Evolutionary conservation across 2,888 invertebrate species (phyloP), one percentile per base, ranked within the genome.

Genomic region (Eustalomyia histrio): DNA sequence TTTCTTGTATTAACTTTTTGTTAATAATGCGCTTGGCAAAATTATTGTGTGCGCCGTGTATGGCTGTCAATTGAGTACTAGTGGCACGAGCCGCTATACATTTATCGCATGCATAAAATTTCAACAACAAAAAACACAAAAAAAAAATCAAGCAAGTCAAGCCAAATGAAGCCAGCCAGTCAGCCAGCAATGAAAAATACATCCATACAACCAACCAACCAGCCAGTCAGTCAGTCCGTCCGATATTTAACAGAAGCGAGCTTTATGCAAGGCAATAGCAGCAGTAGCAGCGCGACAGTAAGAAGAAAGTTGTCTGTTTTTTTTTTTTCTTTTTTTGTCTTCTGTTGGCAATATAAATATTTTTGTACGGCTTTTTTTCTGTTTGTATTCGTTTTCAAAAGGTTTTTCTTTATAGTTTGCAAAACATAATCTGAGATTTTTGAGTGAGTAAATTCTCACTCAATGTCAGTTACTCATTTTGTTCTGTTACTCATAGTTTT

Each of bases 21-120:
- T 71, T 68, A 33, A 69, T 52, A 57, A 63, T 68, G 79, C 83
- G 78, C 78, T 78, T 80, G 78, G 82, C 79, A 78, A 68, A 72
- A 65, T 80, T 82, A 78, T 80, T 75, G 83, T 83, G 87, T 88
- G 85, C 84, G 86, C 85, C 87, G 87, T 83, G 78, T 84, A 87
- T 88, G 88, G 88, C 89, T 89, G 88, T 88, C 89, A 87, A 86
- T 88, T 88, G 87, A 88, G 86, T 88, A 88, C 88, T 88, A 88
- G 76, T 82, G 84, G 89, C 88, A 88, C 89, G 88, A 89, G 88
- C 89, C 88, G 86, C 84, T 85, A 80, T 82, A 79, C 79, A 81
- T 81, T 81, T 75, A 81, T 81, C 81, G 78, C 81, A 81, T 81
- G 81, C 81, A 81, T 81, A 75, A 73, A 79, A 79, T 78, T 35